Conservation (phyloP, 1,140 invertebrate genomes). For the Zophobas atratus region DNA sequence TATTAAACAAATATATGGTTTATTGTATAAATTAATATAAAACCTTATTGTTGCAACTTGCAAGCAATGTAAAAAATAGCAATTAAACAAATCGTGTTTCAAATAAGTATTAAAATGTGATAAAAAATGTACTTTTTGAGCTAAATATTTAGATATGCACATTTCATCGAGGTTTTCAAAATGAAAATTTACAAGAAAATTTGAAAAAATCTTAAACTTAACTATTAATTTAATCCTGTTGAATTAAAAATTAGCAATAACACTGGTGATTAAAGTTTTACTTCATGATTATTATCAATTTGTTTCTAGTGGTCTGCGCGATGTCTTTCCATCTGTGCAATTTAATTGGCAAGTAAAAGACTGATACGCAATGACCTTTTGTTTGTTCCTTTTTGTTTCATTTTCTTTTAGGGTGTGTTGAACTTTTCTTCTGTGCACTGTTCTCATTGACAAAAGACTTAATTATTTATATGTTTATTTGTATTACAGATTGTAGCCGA, state of each 20-base stretch:
- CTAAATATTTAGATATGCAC: constrained; percentile 13
- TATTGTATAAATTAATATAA: constrained; percentile 1
- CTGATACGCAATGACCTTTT: constrained; percentile 20
- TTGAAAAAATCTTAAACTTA: constrained; percentile 20
- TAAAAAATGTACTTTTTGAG: constrained; percentile 1
- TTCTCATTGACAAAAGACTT: constrained; percentile 19
- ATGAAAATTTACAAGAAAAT: constrained; percentile 18
- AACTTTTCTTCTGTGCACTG: constrained; percentile 11
- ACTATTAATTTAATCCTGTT: constrained; percentile 24
- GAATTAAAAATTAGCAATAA: constrained; percentile 9
- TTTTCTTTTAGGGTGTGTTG: constrained; percentile 16
- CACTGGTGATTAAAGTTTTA: constrained; percentile 18
- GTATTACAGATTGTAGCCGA: constrained; percentile 26
- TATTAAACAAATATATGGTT: neutral
- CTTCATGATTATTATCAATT: constrained; percentile 26
- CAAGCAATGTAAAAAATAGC: constrained; percentile 1
- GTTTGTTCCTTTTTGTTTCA: constrained; percentile 26
- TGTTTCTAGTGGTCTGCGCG: constrained; percentile 17
- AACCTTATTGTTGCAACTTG: neutral
- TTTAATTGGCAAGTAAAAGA: constrained; percentile 26
- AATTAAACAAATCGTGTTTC: constrained; percentile 1
- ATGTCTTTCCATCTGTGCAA: constrained; percentile 27
- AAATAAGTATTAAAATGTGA: neutral
- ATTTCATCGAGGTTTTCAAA: constrained; percentile 23
- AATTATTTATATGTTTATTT: constrained; percentile 23